phyloP scores from a whole-genome alignment of 2,797 vertebrate genomes.

The Nothura maculosa region DNA sequence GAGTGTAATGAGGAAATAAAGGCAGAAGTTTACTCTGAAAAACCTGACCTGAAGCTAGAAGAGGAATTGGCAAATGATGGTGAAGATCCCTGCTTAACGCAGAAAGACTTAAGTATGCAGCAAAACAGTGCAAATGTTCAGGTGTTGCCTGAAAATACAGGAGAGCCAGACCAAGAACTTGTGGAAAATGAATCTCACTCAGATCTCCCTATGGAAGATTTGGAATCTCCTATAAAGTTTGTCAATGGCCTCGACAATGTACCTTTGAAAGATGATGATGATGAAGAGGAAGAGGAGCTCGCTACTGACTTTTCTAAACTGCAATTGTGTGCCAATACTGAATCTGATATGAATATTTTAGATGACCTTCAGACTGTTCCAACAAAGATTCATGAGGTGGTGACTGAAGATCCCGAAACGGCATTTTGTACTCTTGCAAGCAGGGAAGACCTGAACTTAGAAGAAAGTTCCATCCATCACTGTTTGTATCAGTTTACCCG shows the following conservation, averaged over 20 bases:
- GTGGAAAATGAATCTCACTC: neutral
- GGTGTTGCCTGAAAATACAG: neutral
- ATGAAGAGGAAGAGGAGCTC: constrained; percentile 72
- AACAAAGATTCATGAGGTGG: constrained; percentile 55
- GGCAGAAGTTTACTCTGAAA: constrained; percentile 48
- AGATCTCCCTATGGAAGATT: neutral
- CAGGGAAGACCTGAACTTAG: constrained; percentile 80
- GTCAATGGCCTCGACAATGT: constrained; percentile 54
- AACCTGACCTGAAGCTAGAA: constrained; percentile 45
- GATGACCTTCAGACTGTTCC: constrained; percentile 62
- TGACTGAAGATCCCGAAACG: constrained; percentile 85
- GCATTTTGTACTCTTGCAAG: constrained; percentile 90
- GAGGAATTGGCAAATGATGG: constrained; percentile 33
- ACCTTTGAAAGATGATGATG: constrained; percentile 33
- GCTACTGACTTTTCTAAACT: constrained; percentile 76
- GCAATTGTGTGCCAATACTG: constrained; percentile 64
- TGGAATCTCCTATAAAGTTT: neutral
- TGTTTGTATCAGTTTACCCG: constrained; percentile 94
- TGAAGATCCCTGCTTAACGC: constrained; percentile 31
- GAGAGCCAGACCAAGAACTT: constrained; percentile 40
- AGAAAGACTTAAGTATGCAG: constrained; percentile 53
- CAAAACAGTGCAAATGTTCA: constrained; percentile 18
- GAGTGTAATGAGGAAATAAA: constrained; percentile 35
- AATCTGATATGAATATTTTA: constrained; percentile 59
- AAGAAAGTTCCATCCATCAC: constrained; percentile 90